A percentile compares a stretch with the other conserved stretches of the same genome.
phyloP scores from a whole-genome alignment of 2,113 vertebrate genomes.

The Oophaga pumilio region DNA sequence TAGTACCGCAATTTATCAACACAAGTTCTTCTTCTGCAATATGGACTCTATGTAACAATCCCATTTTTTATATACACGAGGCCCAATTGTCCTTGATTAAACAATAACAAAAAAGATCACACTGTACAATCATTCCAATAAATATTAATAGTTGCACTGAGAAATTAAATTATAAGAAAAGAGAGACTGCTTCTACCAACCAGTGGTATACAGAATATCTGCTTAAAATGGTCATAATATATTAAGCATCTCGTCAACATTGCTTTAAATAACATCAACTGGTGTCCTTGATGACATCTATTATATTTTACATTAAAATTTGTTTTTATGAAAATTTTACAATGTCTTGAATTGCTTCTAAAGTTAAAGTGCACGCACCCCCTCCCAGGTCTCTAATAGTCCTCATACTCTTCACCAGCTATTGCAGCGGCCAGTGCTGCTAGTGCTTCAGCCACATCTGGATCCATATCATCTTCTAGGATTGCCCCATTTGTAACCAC shows the following conservation, averaged over 20 bases:
- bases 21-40: neutral
- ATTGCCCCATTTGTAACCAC: neutral
- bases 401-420: constrained; percentile 65
- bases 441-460: constrained; percentile 88
- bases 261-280: neutral
- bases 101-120: neutral
- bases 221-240: neutral
- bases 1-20: neutral
- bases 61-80: neutral
- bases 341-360: no score
- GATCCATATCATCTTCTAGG: constrained; percentile 76
- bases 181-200: constrained; percentile 13
- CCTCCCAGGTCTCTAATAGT: neutral
- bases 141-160: neutral
- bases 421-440: constrained; percentile 92
- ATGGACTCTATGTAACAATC: neutral
- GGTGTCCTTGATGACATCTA: neutral
- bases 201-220: constrained; percentile 20
- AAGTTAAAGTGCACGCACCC: neutral
- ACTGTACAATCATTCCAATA: constrained; percentile 1
- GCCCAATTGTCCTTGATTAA: neutral
- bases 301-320: neutral
- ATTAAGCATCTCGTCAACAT: neutral
- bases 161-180: constrained; percentile 24
- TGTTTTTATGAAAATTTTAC: neutral